phyloP scores from a whole-genome alignment of 1,140 invertebrate genomes.

The Monomorium pharaonis region DNA sequence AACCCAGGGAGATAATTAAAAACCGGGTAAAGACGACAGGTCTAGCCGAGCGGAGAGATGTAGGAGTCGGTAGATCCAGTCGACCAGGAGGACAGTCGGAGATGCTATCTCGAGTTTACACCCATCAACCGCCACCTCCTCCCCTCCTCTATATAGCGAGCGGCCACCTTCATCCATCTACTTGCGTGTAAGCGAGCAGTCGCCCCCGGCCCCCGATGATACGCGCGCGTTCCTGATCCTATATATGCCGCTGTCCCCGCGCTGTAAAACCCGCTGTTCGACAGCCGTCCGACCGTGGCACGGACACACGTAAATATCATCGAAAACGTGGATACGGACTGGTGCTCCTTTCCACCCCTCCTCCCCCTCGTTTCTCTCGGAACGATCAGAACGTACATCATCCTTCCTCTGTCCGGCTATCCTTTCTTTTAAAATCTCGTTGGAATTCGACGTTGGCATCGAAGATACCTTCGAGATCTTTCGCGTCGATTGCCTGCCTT shows the following conservation, averaged over 20 bases:
- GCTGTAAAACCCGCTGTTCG: constrained; percentile 71
- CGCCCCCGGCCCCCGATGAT: constrained; percentile 58
- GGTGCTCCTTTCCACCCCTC: neutral
- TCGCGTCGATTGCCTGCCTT: constrained; percentile 49
- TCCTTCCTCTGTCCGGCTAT: constrained; percentile 20
- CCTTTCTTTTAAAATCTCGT: constrained; percentile 51
- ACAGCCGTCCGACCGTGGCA: constrained; percentile 63
- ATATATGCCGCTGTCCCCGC: constrained; percentile 24
- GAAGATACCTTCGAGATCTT: constrained; percentile 56
- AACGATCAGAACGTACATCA: constrained; percentile 48
- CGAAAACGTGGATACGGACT: constrained; percentile 63
- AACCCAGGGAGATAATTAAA: constrained; percentile 66
- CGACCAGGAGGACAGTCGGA: constrained; percentile 56
- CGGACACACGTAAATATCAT: constrained; percentile 69
- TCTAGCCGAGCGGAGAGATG: constrained; percentile 44
- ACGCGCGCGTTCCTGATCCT: constrained; percentile 41
- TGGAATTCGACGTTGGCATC: constrained; percentile 61
- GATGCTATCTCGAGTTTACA: constrained; percentile 79
- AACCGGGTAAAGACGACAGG: constrained; percentile 60
- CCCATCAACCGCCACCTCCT: constrained; percentile 77
- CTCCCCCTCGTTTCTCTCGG: neutral
- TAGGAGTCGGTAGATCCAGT: constrained; percentile 65
- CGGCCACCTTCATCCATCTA: constrained; percentile 76
- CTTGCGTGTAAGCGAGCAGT: constrained; percentile 70
- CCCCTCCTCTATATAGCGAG: constrained; percentile 26